These are phyloP conservation scores for Micropoecilia bifurca DNA, from an alignment of 2,797 vertebrate species.

Conservation along the genomic window DNA sequence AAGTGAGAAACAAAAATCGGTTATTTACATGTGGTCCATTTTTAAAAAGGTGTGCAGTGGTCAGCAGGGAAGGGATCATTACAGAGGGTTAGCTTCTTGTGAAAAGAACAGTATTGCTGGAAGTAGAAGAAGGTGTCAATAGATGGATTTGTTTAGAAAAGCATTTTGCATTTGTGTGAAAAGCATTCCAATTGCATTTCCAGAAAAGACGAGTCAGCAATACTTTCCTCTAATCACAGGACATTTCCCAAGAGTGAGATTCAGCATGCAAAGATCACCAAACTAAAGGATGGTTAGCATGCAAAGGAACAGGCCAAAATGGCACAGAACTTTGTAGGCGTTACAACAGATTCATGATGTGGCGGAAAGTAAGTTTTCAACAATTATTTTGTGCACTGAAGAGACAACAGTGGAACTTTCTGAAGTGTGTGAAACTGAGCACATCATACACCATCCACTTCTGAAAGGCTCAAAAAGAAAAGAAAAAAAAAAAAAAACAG, in stretches of 20 bases:
- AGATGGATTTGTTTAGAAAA: neutral
- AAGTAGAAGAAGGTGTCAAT: constrained; percentile 10
- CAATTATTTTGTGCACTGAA: neutral
- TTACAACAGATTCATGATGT: neutral
- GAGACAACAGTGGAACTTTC: neutral
- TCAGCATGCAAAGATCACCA: constrained; percentile 37
- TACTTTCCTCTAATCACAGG: constrained; percentile 21
- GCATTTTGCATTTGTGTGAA: neutral
- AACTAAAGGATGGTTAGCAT: constrained; percentile 8
- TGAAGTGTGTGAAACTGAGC: neutral
- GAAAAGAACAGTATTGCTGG: constrained; percentile 48
- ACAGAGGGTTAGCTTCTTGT: constrained; percentile 2
- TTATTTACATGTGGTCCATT: constrained; percentile 54
- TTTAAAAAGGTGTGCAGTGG: neutral
- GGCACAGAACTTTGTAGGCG: too few species aligned
- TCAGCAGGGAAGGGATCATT: constrained; percentile 19
- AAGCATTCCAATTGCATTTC: neutral
- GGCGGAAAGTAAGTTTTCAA: neutral
- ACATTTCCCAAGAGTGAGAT: neutral
- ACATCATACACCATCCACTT: neutral
- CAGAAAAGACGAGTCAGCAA: constrained; percentile 42
- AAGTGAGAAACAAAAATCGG: constrained; percentile 65
- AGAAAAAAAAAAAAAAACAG: neutral
- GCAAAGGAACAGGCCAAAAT: neutral
- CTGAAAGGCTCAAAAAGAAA: neutral